A percentile compares a stretch with the other conserved stretches of the same genome.
Conservation (phyloP, 2,113 vertebrate genomes). For the Corydoras sp. region DNA sequence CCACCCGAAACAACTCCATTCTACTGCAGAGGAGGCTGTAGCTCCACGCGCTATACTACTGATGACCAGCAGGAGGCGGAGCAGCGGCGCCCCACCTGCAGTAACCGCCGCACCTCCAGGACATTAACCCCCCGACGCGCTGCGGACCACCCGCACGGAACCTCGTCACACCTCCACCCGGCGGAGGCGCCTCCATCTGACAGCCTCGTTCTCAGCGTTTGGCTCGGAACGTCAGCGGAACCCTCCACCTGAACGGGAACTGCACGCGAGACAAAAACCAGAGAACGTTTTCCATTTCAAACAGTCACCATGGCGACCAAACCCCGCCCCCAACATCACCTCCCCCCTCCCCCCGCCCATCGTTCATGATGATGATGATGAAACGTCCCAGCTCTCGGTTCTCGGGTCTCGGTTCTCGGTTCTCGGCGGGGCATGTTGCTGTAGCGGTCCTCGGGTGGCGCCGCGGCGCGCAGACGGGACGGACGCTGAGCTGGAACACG, state of each 20-base stretch:
- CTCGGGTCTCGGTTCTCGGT: too few relatives aligned
- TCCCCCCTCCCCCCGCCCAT: too few relatives aligned
- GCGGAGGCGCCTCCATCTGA: constrained; percentile 68
- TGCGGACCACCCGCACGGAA: constrained; percentile 65
- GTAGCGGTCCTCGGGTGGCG: neutral
- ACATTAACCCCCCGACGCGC: constrained; percentile 57
- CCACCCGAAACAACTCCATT: constrained; percentile 34
- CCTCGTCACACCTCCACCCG: constrained; percentile 47
- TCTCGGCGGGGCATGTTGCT: neutral
- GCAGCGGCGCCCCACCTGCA: constrained; percentile 37
- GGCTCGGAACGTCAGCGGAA: constrained; percentile 35
- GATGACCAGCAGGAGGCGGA: constrained; percentile 68
- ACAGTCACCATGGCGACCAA: too few relatives aligned
- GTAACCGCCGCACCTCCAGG: constrained; percentile 47
- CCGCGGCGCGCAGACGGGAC: too few relatives aligned
- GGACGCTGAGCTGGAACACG: too few relatives aligned
- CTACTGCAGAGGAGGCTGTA: constrained; percentile 54
- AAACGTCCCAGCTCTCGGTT: too few relatives aligned
- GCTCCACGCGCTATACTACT: constrained; percentile 78
- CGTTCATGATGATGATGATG: too few relatives aligned
- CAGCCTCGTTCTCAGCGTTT: constrained; percentile 54
- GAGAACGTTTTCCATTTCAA: too few relatives aligned
- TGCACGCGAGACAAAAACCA: too few relatives aligned
- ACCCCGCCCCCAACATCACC: too few relatives aligned
- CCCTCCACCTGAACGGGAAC: too few relatives aligned